Conservation (phyloP, 2,888 invertebrate genomes). For the Seladonia tumulorum region DNA sequence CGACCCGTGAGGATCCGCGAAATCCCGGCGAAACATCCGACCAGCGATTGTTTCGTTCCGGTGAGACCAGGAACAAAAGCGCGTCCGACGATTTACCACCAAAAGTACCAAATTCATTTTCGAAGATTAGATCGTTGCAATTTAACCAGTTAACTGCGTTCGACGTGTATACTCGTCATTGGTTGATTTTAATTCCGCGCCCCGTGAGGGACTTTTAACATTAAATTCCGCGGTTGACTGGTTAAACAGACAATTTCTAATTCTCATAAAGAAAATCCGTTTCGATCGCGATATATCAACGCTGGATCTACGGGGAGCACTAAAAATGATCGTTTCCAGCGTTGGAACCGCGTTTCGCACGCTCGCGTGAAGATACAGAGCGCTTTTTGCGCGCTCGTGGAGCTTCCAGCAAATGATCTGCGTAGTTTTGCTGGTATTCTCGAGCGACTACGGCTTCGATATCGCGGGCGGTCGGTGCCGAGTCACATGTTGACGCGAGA, state of each 20-base stretch:
- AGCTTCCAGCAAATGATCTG: constrained; percentile 29
- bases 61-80: not conserved
- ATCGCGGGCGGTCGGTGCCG: constrained; percentile 49
- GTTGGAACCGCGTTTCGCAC: constrained; percentile 26
- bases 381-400: not conserved
- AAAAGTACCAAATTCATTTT: not conserved
- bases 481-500: constrained; percentile 50
- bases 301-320: no score
- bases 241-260: no score
- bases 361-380: not conserved
- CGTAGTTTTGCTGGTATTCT: constrained; percentile 40
- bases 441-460: constrained; percentile 56
- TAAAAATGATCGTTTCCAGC: no score
- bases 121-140: not conserved
- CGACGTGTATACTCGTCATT: no score
- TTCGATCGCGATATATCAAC: no score
- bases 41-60: not conserved
- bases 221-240: no score
- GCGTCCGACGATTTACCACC: not conserved
- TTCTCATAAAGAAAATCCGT: no score
- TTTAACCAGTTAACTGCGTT: no score
- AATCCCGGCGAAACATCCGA: constrained; percentile 25
- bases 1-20: constrained; percentile 1
- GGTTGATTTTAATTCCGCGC: no score
- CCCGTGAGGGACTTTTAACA: no score